Conservation (phyloP, 92 coral and sea anemone species). For the Phenganax marumi region DNA sequence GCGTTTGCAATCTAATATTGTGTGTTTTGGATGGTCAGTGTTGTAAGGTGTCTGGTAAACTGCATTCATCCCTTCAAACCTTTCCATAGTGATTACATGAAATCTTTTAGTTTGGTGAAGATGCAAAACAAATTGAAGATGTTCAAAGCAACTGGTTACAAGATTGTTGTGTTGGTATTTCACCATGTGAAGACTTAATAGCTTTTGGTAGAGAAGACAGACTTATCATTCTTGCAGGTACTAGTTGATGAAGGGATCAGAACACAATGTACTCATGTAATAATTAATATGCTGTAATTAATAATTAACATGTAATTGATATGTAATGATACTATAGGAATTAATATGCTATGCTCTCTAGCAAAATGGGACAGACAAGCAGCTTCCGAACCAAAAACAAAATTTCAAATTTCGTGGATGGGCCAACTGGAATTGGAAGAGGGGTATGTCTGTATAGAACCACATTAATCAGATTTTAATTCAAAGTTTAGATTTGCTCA, state of each 20-base stretch:
- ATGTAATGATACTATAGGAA: neutral
- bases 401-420: slow-evolving; percentile 91
- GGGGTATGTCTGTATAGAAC: slow-evolving; percentile 61
- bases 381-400: slow-evolving; percentile 67
- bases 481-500: too few relatives aligned
- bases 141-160: slow-evolving; percentile 74
- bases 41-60: neutral
- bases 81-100: neutral
- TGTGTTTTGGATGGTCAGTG: too few relatives aligned
- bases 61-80: too few relatives aligned
- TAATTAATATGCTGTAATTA: neutral
- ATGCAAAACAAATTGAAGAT: slow-evolving; percentile 58
- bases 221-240: slow-evolving; percentile 83
- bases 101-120: slow-evolving; percentile 31
- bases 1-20: too few relatives aligned
- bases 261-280: neutral
- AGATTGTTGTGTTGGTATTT: slow-evolving; percentile 89
- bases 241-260: neutral
- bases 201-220: slow-evolving; percentile 85
- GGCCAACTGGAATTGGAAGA: slow-evolving; percentile 81
- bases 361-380: slow-evolving; percentile 90
- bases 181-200: slow-evolving; percentile 88
- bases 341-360: slow-evolving; percentile 18
- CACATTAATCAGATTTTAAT: neutral
- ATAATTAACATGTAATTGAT: too few relatives aligned